Evolutionary conservation across 1,140 invertebrate species (phyloP), one percentile per base, ranked within the genome.

Genomic region (Drosophila funebris): DNA sequence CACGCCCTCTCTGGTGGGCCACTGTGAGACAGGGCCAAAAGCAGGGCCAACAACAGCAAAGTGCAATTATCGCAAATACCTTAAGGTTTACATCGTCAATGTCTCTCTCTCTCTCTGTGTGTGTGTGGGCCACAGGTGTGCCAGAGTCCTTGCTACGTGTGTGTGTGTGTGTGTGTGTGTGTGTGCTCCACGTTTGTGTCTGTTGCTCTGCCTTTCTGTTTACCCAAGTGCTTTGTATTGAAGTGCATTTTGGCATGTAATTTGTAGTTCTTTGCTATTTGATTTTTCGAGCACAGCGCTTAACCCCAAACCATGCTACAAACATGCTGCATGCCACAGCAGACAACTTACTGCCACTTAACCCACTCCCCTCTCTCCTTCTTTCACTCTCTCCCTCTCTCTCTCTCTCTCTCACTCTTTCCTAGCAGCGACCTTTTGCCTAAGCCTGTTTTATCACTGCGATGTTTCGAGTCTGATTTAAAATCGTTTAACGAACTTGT

Each of bases 41-140:
- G 33, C 27, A 9, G 44, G 8, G n/a, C 53, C 56, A 76, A 67
- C 81, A 85, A 81, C 81, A 85, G 82, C 82, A 87, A 88, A 83
- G 83, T 88, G 83, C 83, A 88, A 88, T 88, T 88, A 88, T 88
- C 83, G 83, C 83, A 88, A 88, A 88, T 88, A 88, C 83, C 83
- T 88, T 88, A 89, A 88, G 83, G 83, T 88, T 88, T 88, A 83
- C 83, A 84, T 88, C 83, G 83, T 83, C 83, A 43, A 74, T 63
- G 58, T 22, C 29, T 37, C 2, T 29, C 0, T 22, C 29, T 37
- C 2, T 29, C 0, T 11, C 18, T 14, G 1, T 58, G 31, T 54
- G n/a, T 61, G 36, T 27, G 48, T 18, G 60, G 44, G 53, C 53
- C 50, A 56, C 62, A 64, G 62, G 61, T 57, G 60, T 64, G 70